A percentile compares a stretch with the other conserved stretches of the same genome.
phyloP scores from a whole-genome alignment of 2,797 vertebrate species.

The Pseudochirops cupreus region DNA sequence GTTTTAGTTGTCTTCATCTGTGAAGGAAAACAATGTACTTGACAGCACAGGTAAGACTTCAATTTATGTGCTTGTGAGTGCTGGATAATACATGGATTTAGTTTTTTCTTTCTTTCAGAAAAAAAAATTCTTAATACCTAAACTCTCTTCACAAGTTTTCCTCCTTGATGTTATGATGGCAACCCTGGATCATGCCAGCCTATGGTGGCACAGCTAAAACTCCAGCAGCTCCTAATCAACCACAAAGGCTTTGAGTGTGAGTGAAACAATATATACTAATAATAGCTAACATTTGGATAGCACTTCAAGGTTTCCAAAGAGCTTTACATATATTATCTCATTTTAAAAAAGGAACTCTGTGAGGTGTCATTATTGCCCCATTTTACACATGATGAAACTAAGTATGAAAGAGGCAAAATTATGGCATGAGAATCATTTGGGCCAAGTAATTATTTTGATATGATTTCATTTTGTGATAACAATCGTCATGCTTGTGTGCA shows the following conservation, averaged over 20 bases:
- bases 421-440: background rate
- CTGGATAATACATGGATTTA: background rate
- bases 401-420: background rate
- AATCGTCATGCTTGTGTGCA: background rate
- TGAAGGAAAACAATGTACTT: background rate
- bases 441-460: background rate
- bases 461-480: background rate
- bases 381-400: background rate
- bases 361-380: background rate
- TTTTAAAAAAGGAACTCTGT: background rate
- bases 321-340: background rate
- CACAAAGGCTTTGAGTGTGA: background rate
- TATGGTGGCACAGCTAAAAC: background rate
- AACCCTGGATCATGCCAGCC: background rate
- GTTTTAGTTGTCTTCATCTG: background rate
- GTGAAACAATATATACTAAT: background rate
- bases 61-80: background rate
- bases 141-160: background rate
- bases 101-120: background rate
- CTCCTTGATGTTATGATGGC: background rate
- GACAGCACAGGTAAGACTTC: background rate
- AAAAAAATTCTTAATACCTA: background rate
- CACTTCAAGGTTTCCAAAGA: background rate
- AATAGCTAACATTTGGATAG: background rate
- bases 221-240: background rate